phyloP scores from a whole-genome alignment of 2,888 invertebrate species.

The Monochamus alternatus region DNA sequence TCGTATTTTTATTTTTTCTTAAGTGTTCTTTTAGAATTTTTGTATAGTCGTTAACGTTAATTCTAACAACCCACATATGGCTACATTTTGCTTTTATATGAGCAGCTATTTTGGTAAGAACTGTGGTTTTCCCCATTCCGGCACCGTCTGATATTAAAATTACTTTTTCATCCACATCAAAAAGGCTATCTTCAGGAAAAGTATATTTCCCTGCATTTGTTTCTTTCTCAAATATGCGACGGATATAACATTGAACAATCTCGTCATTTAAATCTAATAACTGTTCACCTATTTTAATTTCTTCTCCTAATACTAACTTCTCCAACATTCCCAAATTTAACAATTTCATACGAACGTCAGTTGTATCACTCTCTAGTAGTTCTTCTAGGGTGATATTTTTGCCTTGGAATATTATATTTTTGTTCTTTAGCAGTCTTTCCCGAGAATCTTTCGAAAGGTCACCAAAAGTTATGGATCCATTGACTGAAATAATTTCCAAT shows the following conservation, averaged over 20 bases:
- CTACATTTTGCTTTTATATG: not conserved
- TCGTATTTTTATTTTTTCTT: not conserved
- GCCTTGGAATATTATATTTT: conserved; percentile 27
- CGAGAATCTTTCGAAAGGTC: conserved; percentile 10
- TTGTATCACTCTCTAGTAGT: not conserved
- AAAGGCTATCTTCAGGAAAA: conserved; percentile 1
- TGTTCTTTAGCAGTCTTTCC: not conserved
- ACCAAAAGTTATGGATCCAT: not conserved
- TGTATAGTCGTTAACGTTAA: conserved; percentile 13
- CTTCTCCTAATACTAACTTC: not conserved
- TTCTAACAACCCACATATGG: conserved; percentile 2
- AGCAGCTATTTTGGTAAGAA: conserved; percentile 18
- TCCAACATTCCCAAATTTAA: conserved; percentile 2
- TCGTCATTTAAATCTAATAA: not conserved
- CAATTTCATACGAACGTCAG: not conserved
- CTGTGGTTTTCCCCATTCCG: too few species aligned
- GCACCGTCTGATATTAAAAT: conserved; percentile 27
- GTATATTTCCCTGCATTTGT: not conserved
- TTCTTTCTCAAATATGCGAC: not conserved
- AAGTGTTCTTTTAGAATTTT: not conserved
- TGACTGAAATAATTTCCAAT: not conserved
- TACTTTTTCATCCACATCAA: conserved; percentile 18
- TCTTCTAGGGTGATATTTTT: not conserved
- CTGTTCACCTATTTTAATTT: not conserved
- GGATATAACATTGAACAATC: conserved; percentile 13